phyloP scores from a whole-genome alignment of 2,113 vertebrate species.

The Grammomys surdaster region DNA sequence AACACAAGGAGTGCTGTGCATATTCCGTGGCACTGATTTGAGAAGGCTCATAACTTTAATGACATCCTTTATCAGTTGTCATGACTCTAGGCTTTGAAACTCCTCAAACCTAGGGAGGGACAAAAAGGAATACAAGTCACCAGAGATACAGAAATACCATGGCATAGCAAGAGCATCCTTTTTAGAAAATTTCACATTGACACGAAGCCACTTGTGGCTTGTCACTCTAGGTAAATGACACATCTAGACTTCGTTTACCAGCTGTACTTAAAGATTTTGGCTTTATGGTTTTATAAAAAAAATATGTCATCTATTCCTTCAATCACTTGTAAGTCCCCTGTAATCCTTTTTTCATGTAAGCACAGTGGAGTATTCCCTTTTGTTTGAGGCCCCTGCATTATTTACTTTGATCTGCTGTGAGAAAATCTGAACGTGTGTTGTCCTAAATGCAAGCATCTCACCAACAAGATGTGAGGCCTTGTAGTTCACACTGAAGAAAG shows the following conservation, averaged over 20 bases:
- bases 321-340: constrained; percentile 89
- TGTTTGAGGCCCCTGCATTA: constrained; percentile 90
- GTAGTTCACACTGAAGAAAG: constrained; percentile 89
- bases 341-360: constrained; percentile 91
- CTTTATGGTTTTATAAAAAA: constrained; percentile 86
- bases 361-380: constrained; percentile 88
- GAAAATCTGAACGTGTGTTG: constrained; percentile 92
- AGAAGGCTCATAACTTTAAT: constrained; percentile 75
- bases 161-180: constrained; percentile 64
- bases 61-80: constrained; percentile 67
- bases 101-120: constrained; percentile 64
- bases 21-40: constrained; percentile 39
- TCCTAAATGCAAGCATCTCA: constrained; percentile 92
- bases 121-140: constrained; percentile 61
- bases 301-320: constrained; percentile 87
- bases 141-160: constrained; percentile 46
- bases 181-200: constrained; percentile 55
- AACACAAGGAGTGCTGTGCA: neutral
- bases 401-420: constrained; percentile 92
- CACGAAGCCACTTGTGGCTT: constrained; percentile 74
- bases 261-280: constrained; percentile 86
- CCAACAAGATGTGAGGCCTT: constrained; percentile 90
- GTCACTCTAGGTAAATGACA: constrained; percentile 78
- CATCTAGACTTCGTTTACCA: constrained; percentile 75
- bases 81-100: constrained; percentile 66